A percentile compares a stretch with the other conserved stretches of the same genome.
Conservation (phyloP, 1,140 invertebrate genomes). For the Nasonia giraulti region DNA sequence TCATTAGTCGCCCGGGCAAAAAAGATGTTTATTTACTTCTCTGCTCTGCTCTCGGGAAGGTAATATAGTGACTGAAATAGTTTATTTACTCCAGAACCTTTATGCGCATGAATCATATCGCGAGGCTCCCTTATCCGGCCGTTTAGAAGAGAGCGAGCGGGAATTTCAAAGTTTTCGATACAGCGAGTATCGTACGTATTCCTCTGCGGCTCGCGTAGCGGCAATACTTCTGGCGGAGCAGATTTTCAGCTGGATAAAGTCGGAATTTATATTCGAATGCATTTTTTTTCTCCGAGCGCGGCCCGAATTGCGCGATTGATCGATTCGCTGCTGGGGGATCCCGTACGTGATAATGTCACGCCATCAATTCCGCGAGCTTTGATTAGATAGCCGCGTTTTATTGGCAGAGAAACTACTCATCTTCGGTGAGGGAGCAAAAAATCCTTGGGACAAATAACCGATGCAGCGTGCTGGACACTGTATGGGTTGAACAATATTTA, state of each 20-base stretch:
- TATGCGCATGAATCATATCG: neutral
- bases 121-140: too few relatives aligned
- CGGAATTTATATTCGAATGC: constrained; percentile 29
- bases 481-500: neutral
- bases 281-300: constrained; percentile 15
- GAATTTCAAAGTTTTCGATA: neutral
- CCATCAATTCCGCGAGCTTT: constrained; percentile 58
- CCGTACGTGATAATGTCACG: constrained; percentile 61
- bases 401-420: constrained; percentile 57
- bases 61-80: neutral
- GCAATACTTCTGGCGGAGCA: neutral
- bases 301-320: constrained; percentile 47
- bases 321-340: constrained; percentile 50
- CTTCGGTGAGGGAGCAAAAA: neutral
- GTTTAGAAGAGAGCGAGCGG: neutral
- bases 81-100: neutral
- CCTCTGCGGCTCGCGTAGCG: neutral
- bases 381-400: constrained; percentile 68
- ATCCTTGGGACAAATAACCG: neutral
- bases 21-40: constrained; percentile 38
- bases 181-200: neutral
- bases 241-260: constrained; percentile 34
- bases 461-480: neutral
- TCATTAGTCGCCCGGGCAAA: constrained; percentile 49
- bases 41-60: neutral